Conservation (phyloP, 2,113 vertebrate species). For the Cephalopterus ornatus region DNA sequence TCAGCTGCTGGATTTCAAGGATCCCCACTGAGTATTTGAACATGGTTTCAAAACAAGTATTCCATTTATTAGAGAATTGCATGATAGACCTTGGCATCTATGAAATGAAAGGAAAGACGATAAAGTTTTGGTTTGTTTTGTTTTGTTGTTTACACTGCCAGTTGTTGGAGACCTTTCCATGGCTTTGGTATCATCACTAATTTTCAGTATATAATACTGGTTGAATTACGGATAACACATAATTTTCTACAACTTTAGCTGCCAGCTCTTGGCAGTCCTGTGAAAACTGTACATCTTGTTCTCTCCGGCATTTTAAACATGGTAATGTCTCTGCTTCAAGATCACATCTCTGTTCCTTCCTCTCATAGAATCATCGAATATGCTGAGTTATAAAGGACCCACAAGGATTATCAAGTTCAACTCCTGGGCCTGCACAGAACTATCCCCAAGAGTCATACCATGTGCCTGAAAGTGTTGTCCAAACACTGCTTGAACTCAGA, state of each 20-base stretch:
- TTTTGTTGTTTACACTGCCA: not conserved
- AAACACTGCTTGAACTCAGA: not conserved
- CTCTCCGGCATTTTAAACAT: not conserved
- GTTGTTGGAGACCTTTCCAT: not conserved
- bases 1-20: not conserved
- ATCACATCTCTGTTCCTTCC: not conserved
- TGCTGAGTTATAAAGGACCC: not conserved
- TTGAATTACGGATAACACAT: not conserved
- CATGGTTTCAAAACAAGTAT: not conserved
- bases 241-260: conserved; percentile 38
- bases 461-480: not conserved
- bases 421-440: not conserved
- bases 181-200: conserved; percentile 7
- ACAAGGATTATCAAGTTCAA: not conserved
- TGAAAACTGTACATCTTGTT: conserved; percentile 2
- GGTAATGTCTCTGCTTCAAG: not conserved
- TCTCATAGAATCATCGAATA: not conserved
- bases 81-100: not conserved
- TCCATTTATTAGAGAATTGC: not conserved
- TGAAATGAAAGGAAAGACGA: not conserved
- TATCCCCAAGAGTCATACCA: not conserved
- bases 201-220: conserved; percentile 30
- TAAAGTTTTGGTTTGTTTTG: not conserved
- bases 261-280: not conserved
- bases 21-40: not conserved